phyloP scores from a whole-genome alignment of 2,888 invertebrate genomes.

The Drosophila nr. perissopoda region DNA sequence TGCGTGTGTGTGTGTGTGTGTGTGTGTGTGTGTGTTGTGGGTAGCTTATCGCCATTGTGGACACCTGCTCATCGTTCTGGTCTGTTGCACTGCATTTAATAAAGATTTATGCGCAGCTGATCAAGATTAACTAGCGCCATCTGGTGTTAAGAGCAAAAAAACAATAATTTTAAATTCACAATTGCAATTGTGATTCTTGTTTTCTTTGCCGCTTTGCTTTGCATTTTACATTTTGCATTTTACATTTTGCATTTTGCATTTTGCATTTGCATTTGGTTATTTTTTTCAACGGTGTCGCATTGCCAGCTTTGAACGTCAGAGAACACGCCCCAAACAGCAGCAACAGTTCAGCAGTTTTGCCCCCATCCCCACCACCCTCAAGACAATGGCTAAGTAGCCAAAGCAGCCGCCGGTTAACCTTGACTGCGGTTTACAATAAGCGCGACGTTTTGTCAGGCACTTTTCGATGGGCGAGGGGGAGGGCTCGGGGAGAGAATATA shows the following conservation, averaged over 20 bases:
- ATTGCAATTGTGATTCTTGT: slow-evolving; percentile 29
- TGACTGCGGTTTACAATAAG: slow-evolving; percentile 65
- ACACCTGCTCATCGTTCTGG: slow-evolving; percentile 56
- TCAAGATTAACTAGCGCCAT: slow-evolving; percentile 46
- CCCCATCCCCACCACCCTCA: neutral
- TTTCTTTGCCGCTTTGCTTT: slow-evolving; percentile 1
- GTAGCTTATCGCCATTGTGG: slow-evolving; percentile 4
- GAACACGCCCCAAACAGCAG: slow-evolving; percentile 15
- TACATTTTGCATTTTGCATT: slow-evolving; percentile 2
- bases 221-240: neutral
- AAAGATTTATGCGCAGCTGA: slow-evolving; percentile 53
- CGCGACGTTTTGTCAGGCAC: slow-evolving; percentile 7
- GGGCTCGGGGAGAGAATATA: too few relatives aligned
- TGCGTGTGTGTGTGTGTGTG: neutral
- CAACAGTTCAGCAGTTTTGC: neutral
- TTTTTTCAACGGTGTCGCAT: slow-evolving; percentile 49
- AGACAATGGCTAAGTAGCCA: slow-evolving; percentile 44
- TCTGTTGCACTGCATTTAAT: slow-evolving; percentile 46
- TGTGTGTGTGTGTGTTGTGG: neutral
- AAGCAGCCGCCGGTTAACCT: slow-evolving; percentile 61
- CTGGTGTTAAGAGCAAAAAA: slow-evolving; percentile 34
- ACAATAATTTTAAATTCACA: slow-evolving; percentile 19
- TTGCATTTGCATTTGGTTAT: slow-evolving; percentile 27
- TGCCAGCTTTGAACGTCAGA: slow-evolving; percentile 20
- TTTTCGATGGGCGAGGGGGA: neutral